Evolutionary conservation across 2,888 invertebrate genomes (phyloP), one percentile per base, ranked within the genome.

Genomic region (Dusona sp.): DNA sequence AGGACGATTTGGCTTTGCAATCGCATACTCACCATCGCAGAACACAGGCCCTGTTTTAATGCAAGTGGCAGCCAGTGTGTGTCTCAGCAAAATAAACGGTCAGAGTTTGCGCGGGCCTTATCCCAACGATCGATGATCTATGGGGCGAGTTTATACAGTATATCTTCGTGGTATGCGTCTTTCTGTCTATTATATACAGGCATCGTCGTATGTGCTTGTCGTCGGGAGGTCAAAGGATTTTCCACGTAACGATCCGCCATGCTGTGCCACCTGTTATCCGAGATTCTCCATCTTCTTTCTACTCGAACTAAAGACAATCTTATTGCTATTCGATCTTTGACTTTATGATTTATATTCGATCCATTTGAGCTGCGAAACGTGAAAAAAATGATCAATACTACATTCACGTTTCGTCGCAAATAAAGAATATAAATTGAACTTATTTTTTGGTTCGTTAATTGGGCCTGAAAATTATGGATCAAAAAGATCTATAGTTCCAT

Each of bases 211-310:
- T 70, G 70, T 68, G 64, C 81, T 83, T 84, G 86, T 83, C 67
- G 79, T 67, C 83, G 83, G 64, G 80, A 45, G 91, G 89, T 90
- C 90, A 89, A 89, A 90, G 89, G 87, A 90, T 90, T 90, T 90
- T 88, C 88, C 88, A 80, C 81, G 83, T 87, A 90, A 87, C 90
- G 88, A 89, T 87, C 88, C 79, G 65, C 61, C 74, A 57, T 88
- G 88, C 90, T 89, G 86, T 77, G 79, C 68, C 86, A 86, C 86
- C 83, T 86, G 90, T 91, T 90, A 90, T 90, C 89, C 86, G 73
- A 85, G 79, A 89, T 84, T 84, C 73, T 84, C 73, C 73, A 83
- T 83, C 85, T 87, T 87, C 57, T 81, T 88, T 72, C 84, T 33
- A 51, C 61, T 51, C 45, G 29, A 70, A 79, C 57, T 67, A 79